A percentile compares a stretch with the other conserved stretches of the same genome.
These are phyloP conservation scores for Dugesia japonica DNA, from an alignment of 2,888 invertebrate genomes.

Conservation along the genomic window DNA sequence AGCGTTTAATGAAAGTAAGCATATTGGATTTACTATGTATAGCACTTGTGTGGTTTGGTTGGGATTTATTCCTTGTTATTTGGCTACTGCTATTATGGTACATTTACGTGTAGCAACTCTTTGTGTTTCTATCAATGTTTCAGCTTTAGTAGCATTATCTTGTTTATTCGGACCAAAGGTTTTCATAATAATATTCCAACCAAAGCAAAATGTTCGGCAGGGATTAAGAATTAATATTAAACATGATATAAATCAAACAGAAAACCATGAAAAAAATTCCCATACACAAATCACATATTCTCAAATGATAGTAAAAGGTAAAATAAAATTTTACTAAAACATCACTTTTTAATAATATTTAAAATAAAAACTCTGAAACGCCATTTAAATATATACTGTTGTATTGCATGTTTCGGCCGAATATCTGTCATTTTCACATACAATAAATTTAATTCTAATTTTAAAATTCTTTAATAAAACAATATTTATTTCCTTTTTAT, in stretches of 20 bases:
- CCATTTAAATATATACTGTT: no score
- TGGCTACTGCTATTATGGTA: constrained; percentile 50
- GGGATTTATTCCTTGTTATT: constrained; percentile 55
- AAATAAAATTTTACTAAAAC: background rate
- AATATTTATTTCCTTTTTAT: no score
- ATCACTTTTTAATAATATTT: no score
- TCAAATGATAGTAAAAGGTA: background rate
- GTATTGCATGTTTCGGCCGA: no score
- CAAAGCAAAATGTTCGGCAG: constrained; percentile 72
- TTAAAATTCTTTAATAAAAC: no score
- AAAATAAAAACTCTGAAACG: no score
- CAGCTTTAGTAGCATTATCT: constrained; percentile 76
- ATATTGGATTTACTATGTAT: constrained; percentile 61
- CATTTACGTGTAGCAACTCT: constrained; percentile 78
- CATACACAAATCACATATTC: background rate
- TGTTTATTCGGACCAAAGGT: constrained; percentile 83
- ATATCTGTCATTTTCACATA: no score
- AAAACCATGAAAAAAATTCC: background rate
- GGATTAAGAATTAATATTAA: background rate
- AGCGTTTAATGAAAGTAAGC: constrained; percentile 49
- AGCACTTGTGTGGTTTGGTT: constrained; percentile 62
- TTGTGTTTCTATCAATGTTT: constrained; percentile 81
- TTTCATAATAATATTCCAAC: constrained; percentile 71
- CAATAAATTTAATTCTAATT: no score
- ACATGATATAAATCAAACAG: background rate